Conservation (phyloP, 2,797 vertebrate genomes). For the Iguana delicatissima region DNA sequence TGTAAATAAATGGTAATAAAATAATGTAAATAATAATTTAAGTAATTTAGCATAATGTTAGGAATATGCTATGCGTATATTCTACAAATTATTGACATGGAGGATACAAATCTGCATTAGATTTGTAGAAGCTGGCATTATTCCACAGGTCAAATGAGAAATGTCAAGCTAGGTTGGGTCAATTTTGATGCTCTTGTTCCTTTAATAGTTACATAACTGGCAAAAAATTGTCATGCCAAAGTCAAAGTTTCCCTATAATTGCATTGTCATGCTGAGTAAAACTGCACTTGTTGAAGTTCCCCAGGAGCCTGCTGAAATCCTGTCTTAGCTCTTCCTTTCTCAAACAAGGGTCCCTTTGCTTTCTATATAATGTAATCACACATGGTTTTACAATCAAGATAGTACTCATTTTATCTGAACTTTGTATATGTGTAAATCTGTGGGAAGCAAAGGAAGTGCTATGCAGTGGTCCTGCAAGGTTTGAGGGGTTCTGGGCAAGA, state of each 20-base stretch:
- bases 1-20: no score
- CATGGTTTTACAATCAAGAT: not conserved
- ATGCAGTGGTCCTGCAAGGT: no score
- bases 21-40: no score
- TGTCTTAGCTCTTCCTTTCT: not conserved
- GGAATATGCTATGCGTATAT: not conserved
- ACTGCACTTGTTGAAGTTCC: not conserved
- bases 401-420: not conserved
- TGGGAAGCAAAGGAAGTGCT: no score
- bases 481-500: no score
- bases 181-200: not conserved
- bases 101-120: not conserved
- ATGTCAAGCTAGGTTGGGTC: not conserved
- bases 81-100: not conserved
- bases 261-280: not conserved
- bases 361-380: no score
- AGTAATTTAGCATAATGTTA: not conserved
- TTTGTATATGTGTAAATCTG: no score
- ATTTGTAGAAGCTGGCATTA: constrained; percentile 4
- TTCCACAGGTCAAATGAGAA: not conserved
- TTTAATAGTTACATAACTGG: not conserved
- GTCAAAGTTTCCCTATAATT: not conserved
- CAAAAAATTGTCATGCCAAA: not conserved
- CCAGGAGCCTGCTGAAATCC: not conserved
- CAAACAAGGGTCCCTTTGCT: not conserved